Base-by-base conservation (phyloP, 2,113 vertebrate genomes). In the Phalacrocorax carbo region DNA sequence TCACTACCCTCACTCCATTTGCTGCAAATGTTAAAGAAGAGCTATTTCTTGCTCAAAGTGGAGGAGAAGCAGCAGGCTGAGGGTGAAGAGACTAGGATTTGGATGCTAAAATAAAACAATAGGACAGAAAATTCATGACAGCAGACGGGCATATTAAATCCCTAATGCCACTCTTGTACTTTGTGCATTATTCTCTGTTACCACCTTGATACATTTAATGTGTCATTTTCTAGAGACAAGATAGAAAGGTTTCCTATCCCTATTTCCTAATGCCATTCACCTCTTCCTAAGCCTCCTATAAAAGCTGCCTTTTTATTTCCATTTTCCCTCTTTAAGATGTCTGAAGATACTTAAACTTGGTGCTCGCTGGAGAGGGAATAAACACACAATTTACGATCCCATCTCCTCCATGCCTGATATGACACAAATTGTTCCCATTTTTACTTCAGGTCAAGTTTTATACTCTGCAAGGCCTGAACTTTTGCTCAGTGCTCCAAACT, bases 261-360 rank as follows among this genome's bases (percentile, higher is more conserved):
- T 72, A 26, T 68, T 91, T 92, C 79, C 76, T 88, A 66, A 66
- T 61, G 49, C 64, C 83, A 89, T 69, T 89, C 77, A 89, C 86
- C 85, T 73, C 70, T 72, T 80, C 85, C 76, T 40, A 72, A 96
- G 70, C 77, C 55, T 90, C 52, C 51, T 64, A 44, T 72, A 91
- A 94, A 95, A 93, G 49, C 65, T 86, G n/a, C 49, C 83, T 68
- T 92, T 96, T 93, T 79, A 89, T 93, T 95, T 91, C 81, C 87
- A 92, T 86, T 96, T 82, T 87, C 90, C 36, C 60, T 89, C 80
- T 91, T 84, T 78, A 86, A 87, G 62, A 49, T 32, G 65, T 57
- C 88, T 86, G 77, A 82, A 92, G 86, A 86, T 72, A 88, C 38
- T 91, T 94, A 87, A 92, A 83, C 40, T 54, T 11, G n/a, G 52